Percentiles rank a stretch among this genome's conserved stretches.
These are phyloP conservation scores for Entomobrya proxima DNA, from an alignment of 2,888 invertebrate species.

Conservation along the genomic window DNA sequence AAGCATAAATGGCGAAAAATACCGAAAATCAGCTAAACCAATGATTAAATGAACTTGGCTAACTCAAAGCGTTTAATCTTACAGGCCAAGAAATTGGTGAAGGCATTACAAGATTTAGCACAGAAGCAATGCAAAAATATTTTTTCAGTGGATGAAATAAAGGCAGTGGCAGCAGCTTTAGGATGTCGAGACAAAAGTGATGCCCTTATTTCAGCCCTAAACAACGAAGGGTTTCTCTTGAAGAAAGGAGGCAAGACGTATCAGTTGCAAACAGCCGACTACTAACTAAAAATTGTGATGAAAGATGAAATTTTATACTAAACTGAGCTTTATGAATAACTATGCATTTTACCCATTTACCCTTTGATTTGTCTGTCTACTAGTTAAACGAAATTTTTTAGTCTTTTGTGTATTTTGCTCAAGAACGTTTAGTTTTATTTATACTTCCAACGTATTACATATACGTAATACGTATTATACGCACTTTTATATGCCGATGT, in stretches of 20 bases:
- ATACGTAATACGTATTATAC: too few relatives aligned
- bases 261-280: constrained; percentile 80
- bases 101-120: constrained; percentile 83
- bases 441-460: too few relatives aligned
- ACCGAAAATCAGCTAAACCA: background rate
- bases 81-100: constrained; percentile 85
- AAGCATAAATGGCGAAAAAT: background rate
- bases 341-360: too few relatives aligned
- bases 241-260: constrained; percentile 87
- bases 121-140: constrained; percentile 83
- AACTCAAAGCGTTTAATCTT: too few relatives aligned
- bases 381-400: too few relatives aligned
- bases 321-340: too few relatives aligned
- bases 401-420: too few relatives aligned
- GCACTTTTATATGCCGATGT: too few relatives aligned
- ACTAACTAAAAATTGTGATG: constrained; percentile 37
- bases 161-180: constrained; percentile 83
- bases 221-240: constrained; percentile 90
- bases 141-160: constrained; percentile 87
- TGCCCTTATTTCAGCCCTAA: constrained; percentile 86
- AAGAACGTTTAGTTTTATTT: too few relatives aligned
- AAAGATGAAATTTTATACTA: background rate
- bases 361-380: too few relatives aligned
- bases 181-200: constrained; percentile 84
- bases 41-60: too few relatives aligned